phyloP scores from a whole-genome alignment of 2,797 vertebrate species.

The Leucoraja ocellata region DNA sequence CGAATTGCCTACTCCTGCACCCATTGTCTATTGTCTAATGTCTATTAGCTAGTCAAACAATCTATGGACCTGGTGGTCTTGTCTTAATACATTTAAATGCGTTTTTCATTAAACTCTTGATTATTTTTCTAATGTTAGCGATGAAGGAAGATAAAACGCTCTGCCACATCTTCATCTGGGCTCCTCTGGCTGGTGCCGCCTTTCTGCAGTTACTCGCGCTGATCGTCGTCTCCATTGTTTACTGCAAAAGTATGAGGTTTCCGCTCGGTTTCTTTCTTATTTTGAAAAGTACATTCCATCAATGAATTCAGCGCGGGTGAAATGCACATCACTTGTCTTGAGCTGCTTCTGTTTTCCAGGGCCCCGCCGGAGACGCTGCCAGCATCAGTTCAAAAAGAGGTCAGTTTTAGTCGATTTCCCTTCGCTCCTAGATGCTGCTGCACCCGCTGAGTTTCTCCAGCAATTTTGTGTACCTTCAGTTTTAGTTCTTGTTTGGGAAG shows the following conservation, averaged over 20 bases:
- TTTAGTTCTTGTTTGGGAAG: too few species aligned
- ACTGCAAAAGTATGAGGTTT: neutral
- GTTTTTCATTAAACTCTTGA: neutral
- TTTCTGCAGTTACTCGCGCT: neutral
- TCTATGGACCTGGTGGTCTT: too few species aligned
- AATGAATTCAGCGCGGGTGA: neutral
- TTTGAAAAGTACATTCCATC: neutral
- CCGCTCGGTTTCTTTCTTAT: neutral
- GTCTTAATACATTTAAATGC: neutral
- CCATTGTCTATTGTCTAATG: too few species aligned
- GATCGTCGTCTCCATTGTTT: neutral
- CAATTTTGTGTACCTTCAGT: neutral
- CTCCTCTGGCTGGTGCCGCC: neutral
- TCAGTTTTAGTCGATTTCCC: neutral
- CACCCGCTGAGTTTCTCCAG: too few species aligned
- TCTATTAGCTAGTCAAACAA: neutral
- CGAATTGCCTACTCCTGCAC: too few species aligned
- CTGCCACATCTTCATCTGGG: neutral
- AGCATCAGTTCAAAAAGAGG: conserved; percentile 3
- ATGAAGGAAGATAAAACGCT: neutral
- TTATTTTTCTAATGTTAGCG: neutral
- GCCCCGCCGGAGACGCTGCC: conserved; percentile 11
- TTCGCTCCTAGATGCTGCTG: too few species aligned
- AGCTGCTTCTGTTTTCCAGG: neutral
- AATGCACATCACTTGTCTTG: neutral